Conservation (phyloP, 1,140 invertebrate genomes). For the Paraescarpia echinospica region DNA sequence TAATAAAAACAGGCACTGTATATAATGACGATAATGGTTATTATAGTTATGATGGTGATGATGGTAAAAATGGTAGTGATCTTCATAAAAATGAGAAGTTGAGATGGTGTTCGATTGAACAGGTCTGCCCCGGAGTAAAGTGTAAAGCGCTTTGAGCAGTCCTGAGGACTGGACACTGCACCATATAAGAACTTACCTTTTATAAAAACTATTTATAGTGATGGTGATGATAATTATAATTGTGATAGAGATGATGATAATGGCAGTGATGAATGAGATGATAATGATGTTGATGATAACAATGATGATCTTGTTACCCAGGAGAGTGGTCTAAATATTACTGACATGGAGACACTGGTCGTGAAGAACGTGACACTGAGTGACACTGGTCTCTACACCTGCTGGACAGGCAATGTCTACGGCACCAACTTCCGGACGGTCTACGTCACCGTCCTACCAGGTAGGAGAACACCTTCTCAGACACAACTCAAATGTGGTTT, state of each 20-base stretch:
- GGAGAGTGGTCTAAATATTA: not conserved
- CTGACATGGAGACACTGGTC: constrained; percentile 65
- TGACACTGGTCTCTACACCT: constrained; percentile 91
- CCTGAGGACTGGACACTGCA: no score
- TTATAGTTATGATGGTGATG: no score
- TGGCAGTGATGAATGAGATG: not conserved
- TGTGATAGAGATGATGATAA: not conserved
- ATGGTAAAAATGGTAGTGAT: no score
- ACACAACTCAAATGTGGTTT: not conserved
- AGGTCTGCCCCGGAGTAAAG: no score
- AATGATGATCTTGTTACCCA: not conserved
- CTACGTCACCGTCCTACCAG: constrained; percentile 80
- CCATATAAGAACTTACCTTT: no score
- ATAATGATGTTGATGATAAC: not conserved
- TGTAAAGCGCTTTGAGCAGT: no score
- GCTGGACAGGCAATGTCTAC: constrained; percentile 79
- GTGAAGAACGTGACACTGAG: constrained; percentile 82
- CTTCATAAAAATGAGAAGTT: no score
- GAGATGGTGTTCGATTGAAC: no score
- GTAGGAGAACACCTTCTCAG: constrained; percentile 57
- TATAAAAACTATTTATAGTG: not conserved
- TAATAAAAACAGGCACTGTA: no score
- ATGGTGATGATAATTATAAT: not conserved
- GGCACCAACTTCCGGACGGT: constrained; percentile 76
- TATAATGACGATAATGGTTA: no score